These are phyloP conservation scores for Crocidura indochinensis DNA, from an alignment of 2,797 vertebrate genomes.

Conservation along the genomic window DNA sequence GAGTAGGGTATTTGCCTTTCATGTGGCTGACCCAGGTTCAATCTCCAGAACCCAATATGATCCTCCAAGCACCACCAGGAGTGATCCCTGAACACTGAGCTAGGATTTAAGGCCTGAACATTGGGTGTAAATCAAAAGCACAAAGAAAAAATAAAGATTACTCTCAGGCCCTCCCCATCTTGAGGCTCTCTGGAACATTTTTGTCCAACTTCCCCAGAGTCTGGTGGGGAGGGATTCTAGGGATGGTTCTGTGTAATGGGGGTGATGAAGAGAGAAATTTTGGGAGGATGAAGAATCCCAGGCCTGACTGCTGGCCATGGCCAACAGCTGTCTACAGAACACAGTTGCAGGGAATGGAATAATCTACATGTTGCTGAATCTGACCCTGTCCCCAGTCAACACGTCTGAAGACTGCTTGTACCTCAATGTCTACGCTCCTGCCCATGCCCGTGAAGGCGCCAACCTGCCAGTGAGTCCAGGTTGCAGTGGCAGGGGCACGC, in stretches of 20 bases:
- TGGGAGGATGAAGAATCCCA: neutral
- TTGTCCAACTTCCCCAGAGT: neutral
- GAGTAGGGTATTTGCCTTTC: no score
- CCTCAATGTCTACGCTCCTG: constrained; percentile 92
- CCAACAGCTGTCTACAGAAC: constrained; percentile 91
- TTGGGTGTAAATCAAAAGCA: no score
- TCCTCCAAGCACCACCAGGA: no score
- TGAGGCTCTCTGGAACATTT: neutral
- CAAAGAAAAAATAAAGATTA: no score
- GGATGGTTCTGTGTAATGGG: neutral
- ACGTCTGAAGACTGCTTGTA: constrained; percentile 94
- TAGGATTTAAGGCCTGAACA: no score
- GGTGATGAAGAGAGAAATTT: no score
- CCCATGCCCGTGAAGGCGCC: constrained; percentile 82
- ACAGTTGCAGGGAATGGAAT: neutral
- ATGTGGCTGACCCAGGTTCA: no score
- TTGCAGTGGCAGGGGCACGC: neutral
- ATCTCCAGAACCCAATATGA: no score
- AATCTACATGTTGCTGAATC: constrained; percentile 62
- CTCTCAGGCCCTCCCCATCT: neutral
- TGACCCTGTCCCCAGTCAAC: constrained; percentile 64
- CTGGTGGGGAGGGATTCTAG: neutral
- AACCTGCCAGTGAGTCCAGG: constrained; percentile 90
- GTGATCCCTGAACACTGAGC: no score
- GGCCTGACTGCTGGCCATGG: neutral